Evolutionary conservation across 2,113 vertebrate genomes (phyloP).

Genomic region (Turdus rufiventris): DNA sequence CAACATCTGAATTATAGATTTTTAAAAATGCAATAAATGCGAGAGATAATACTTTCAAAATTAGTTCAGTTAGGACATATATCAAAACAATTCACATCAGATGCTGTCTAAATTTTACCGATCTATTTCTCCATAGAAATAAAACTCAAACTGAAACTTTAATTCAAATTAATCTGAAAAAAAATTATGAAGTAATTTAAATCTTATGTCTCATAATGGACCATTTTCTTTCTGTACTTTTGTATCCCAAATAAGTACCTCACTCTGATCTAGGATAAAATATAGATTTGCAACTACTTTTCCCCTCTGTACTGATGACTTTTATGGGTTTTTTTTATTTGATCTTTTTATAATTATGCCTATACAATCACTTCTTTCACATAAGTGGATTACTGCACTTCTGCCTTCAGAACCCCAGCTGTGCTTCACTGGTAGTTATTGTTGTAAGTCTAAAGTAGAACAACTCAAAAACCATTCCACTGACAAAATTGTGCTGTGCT

Average conservation of each 20-base stretch:
- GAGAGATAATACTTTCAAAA: neutral
- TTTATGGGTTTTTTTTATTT: neutral
- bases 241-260: neutral
- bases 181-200: neutral
- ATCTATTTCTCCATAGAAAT: neutral
- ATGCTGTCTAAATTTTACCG: neutral
- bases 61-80: neutral
- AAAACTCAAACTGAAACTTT: neutral
- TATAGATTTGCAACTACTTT: neutral
- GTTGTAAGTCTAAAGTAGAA: conserved; percentile 9
- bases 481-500: conserved; percentile 11
- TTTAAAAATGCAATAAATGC: neutral
- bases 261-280: neutral
- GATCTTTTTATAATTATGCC: neutral
- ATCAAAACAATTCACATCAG: neutral
- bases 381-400: neutral
- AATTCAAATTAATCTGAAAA: neutral
- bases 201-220: neutral
- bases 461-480: neutral
- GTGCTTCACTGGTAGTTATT: conserved; percentile 11
- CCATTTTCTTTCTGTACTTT: neutral
- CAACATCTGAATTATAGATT: neutral
- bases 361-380: neutral
- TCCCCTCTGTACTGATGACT: neutral
- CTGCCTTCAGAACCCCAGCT: neutral